Evolutionary conservation across 2,113 vertebrate species (phyloP).

Genomic region (Ornithorhynchus anatinus): DNA sequence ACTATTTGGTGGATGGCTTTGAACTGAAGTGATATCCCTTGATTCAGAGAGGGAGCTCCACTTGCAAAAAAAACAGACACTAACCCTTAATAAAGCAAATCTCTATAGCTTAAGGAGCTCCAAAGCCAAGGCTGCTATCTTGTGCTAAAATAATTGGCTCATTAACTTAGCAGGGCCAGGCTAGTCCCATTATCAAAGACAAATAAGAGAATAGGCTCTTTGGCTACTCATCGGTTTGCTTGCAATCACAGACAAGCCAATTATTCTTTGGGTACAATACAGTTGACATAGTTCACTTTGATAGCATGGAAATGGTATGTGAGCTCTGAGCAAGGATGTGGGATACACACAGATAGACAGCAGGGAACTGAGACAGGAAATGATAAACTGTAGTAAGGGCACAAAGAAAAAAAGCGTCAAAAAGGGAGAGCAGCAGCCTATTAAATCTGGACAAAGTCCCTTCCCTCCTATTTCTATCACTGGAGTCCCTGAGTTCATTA

Average conservation of each 20-base stretch:
- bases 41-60: conserved; percentile 1
- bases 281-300: background rate
- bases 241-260: background rate
- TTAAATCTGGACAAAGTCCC: conserved; percentile 20
- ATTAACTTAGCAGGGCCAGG: conserved; percentile 2
- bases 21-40: conserved; percentile 2
- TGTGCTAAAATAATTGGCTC: conserved; percentile 23
- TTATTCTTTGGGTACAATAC: background rate
- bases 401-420: background rate
- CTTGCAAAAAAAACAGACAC: conserved; percentile 5
- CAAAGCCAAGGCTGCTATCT: background rate
- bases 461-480: background rate
- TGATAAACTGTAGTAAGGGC: background rate
- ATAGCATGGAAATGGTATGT: conserved; percentile 13
- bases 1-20: no score
- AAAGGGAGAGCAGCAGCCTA: conserved; percentile 2
- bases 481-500: conserved; percentile 19
- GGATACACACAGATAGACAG: background rate
- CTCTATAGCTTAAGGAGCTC: background rate
- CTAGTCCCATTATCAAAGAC: conserved; percentile 23
- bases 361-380: background rate
- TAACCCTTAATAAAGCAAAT: conserved; percentile 38
- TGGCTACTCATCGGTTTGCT: background rate
- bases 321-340: background rate
- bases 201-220: background rate